Evolutionary conservation across 2,113 vertebrate species (phyloP).

Genomic region (Condylura cristata): DNA sequence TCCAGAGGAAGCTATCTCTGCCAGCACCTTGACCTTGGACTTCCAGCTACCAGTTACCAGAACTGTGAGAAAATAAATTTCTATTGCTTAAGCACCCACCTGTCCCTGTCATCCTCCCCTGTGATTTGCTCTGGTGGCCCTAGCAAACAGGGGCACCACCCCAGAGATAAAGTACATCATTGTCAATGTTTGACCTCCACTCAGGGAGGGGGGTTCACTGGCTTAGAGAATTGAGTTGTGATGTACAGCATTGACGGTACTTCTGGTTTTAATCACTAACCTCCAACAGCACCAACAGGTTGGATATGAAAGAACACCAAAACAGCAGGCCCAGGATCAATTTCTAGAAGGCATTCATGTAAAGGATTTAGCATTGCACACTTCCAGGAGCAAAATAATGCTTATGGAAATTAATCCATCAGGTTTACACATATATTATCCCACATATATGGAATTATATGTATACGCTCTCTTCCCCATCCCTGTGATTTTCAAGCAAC

Average conservation of each 20-base stretch:
- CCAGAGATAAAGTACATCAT: background rate
- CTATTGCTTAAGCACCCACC: background rate
- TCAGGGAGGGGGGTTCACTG: background rate
- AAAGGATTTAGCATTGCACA: background rate
- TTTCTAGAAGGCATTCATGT: conserved; percentile 26
- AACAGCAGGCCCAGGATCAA: conserved; percentile 47
- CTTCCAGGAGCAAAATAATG: conserved; percentile 18
- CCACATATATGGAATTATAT: background rate
- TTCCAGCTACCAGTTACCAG: background rate
- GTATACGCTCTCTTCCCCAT: background rate
- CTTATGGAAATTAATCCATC: conserved; percentile 43
- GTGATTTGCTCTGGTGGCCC: background rate
- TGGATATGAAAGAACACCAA: conserved; percentile 54
- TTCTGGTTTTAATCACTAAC: conserved; percentile 61
- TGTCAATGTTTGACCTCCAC: background rate
- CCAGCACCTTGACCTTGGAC: background rate
- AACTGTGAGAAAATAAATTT: background rate
- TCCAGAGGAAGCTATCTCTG: background rate
- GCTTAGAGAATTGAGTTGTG: background rate
- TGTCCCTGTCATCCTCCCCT: background rate
- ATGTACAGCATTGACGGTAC: background rate
- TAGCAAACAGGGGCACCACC: background rate
- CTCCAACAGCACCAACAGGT: conserved; percentile 36
- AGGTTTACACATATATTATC: background rate
- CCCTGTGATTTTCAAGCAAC: background rate